Base-by-base conservation (phyloP, 2,888 invertebrate species). In the Trachelus troglodyta region DNA sequence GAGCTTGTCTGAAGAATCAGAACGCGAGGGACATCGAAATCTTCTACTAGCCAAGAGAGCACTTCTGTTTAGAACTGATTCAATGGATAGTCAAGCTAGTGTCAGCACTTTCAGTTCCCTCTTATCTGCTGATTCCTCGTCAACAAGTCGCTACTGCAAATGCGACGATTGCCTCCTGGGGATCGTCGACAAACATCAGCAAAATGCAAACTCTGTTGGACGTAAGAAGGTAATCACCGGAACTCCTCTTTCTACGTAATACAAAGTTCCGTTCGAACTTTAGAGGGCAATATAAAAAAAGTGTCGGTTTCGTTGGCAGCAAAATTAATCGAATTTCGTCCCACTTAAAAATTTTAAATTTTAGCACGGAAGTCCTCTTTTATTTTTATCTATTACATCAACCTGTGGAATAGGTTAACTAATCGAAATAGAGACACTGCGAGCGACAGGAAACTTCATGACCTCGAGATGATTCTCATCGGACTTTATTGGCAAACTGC, bases 131-230 rank as follows among this genome's bases (percentile, higher is more conserved):
- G 94, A 95, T 79, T 96, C 96, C 11, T 93, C 94, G 11, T 90
- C 91, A 75, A 95, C 95, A 90, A 96, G 96, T 88, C 83, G 84
- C 40, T 95, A 96, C 83, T 97, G 97, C 91, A 93, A 95, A 81
- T 97, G 97, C 90, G 97, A 97, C 89, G 97, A 97, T 91, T 97
- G 97, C 86, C 92, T 97, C 81, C 93, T 97, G 83, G 97, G 96
- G 9, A 97, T 97, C 83, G 96, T 95, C 83, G 97, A 97, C 92
- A 93, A 95, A 84, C 95, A 96, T 89, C 88, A 88, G 69, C 86
- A 83, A 31, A 83, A 82, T 69, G 82, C 85, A 12, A 84, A 82
- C 12, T 74, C 79, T n/a, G 75, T 85, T n/a, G 89, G 88, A 40
- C 85, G 87, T 68, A 90, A 89, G 81, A 91, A 92, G 91, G 91